Percentiles rank a stretch among this genome's conserved stretches.
phyloP scores from a whole-genome alignment of 2,113 vertebrate genomes.

The Atherinomorus stipes region DNA sequence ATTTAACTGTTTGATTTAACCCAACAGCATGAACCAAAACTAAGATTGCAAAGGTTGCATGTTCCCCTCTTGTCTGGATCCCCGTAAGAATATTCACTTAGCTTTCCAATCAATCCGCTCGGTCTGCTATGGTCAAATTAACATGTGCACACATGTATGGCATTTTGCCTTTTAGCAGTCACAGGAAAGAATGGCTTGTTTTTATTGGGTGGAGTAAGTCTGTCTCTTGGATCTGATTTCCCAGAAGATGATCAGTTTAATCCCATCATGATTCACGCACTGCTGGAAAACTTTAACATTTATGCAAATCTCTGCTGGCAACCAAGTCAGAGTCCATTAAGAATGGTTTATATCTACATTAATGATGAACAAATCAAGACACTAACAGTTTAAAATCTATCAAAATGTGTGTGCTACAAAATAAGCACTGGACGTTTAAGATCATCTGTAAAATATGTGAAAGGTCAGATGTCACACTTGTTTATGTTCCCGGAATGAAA shows the following conservation, averaged over 20 bases:
- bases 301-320: not conserved
- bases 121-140: no score
- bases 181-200: slow-evolving; percentile 1
- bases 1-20: no score
- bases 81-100: no score
- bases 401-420: not conserved
- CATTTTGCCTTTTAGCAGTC: not conserved
- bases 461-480: slow-evolving; percentile 6
- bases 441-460: not conserved
- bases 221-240: slow-evolving; percentile 36
- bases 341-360: not conserved
- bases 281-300: not conserved
- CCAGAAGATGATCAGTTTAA: slow-evolving; percentile 25
- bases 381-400: slow-evolving; percentile 16
- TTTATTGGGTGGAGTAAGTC: not conserved
- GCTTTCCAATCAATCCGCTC: no score
- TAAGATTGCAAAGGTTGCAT: no score
- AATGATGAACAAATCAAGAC: not conserved
- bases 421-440: not conserved
- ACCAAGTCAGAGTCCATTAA: not conserved
- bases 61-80: no score
- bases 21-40: no score
- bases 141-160: no score
- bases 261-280: slow-evolving; percentile 32
- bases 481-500: slow-evolving; percentile 61